Evolutionary conservation across 1,140 invertebrate genomes (phyloP).

Genomic region (Coelopa frigida): DNA sequence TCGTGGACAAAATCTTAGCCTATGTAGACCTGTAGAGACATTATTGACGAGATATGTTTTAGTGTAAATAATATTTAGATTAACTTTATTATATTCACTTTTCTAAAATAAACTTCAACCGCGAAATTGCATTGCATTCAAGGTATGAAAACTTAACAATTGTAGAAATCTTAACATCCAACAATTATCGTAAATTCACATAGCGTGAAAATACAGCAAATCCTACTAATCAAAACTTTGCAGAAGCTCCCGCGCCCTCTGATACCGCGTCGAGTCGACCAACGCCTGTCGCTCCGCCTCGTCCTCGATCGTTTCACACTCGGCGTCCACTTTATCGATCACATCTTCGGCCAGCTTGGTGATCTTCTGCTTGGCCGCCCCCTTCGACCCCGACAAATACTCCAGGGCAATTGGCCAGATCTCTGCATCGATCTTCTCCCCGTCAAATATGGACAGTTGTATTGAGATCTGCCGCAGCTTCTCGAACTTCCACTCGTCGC

Average conservation of each 20-base stretch:
- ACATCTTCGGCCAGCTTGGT: conserved; percentile 56
- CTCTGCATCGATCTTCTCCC: conserved; percentile 50
- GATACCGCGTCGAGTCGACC: conserved; percentile 45
- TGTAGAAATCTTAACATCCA: conserved; percentile 2
- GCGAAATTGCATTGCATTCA: not conserved
- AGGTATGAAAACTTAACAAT: not conserved
- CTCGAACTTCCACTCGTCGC: conserved; percentile 67
- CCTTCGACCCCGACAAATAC: conserved; percentile 61
- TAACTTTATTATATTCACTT: not conserved
- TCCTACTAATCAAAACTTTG: conserved; percentile 42
- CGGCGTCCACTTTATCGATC: conserved; percentile 55
- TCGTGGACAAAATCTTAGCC: conserved; percentile 50
- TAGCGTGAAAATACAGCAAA: no score
- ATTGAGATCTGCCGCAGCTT: conserved; percentile 68
- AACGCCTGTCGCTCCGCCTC: conserved; percentile 32
- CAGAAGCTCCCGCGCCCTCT: conserved; percentile 49
- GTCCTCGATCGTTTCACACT: conserved; percentile 40
- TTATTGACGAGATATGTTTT: not conserved
- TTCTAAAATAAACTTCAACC: not conserved
- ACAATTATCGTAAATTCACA: no score
- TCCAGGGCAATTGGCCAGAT: conserved; percentile 59
- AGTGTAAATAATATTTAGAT: not conserved
- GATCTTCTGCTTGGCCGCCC: conserved; percentile 54
- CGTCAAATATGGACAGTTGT: conserved; percentile 58
- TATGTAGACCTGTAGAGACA: conserved; percentile 30